These are phyloP conservation scores for Ornithoptera priamus DNA, from an alignment of 2,888 invertebrate species.

Conservation along the genomic window DNA sequence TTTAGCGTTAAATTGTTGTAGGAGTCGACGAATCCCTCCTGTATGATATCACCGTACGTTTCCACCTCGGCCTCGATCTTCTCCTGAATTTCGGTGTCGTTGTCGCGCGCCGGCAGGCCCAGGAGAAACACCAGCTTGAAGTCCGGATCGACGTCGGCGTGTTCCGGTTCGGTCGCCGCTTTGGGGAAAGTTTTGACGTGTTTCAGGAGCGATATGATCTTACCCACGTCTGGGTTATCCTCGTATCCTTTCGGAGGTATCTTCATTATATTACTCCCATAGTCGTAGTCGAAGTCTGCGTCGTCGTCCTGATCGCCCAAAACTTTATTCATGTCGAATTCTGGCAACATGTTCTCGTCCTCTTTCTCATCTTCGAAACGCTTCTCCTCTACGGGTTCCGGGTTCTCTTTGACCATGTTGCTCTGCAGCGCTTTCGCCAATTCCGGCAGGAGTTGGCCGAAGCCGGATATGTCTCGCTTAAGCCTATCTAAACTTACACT, in stretches of 20 bases:
- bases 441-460: constrained; percentile 57
- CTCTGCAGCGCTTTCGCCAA: constrained; percentile 60
- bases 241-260: constrained; percentile 69
- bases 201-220: constrained; percentile 51
- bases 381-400: constrained; percentile 51
- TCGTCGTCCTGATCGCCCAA: constrained; percentile 51
- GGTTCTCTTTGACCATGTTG: constrained; percentile 47
- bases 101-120: constrained; percentile 81
- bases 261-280: constrained; percentile 68
- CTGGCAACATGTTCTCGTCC: constrained; percentile 53
- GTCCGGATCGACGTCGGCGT: constrained; percentile 45
- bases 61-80: constrained; percentile 84
- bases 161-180: constrained; percentile 35
- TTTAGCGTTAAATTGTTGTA: constrained; percentile 93
- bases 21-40: constrained; percentile 90
- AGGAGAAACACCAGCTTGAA: constrained; percentile 75
- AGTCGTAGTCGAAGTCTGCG: constrained; percentile 56
- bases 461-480: constrained; percentile 56
- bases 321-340: constrained; percentile 70
- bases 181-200: constrained; percentile 48
- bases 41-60: constrained; percentile 87
- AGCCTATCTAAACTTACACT: constrained; percentile 43
- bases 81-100: constrained; percentile 80
- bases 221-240: constrained; percentile 51
- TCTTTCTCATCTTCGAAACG: constrained; percentile 56